Conservation (phyloP, 2,888 invertebrate genomes). For the Belgica antarctica region DNA sequence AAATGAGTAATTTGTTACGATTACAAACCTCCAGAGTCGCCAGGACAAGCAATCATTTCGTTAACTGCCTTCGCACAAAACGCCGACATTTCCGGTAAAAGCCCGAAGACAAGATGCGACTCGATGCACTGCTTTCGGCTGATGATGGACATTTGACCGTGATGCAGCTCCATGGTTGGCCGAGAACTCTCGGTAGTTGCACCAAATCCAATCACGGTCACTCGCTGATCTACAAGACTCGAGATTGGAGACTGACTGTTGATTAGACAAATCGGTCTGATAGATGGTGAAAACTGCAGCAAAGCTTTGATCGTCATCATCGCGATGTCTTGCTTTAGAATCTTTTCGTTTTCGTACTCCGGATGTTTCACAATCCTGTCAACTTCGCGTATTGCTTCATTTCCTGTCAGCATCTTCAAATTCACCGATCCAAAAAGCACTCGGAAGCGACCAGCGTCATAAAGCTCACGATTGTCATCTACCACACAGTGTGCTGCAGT, state of each 20-base stretch:
- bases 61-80: constrained; percentile 10
- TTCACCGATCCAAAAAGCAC: constrained; percentile 19
- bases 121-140: constrained; percentile 21
- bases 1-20: neutral
- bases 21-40: neutral
- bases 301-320: neutral
- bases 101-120: neutral
- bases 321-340: constrained; percentile 24
- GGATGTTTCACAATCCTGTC: constrained; percentile 14
- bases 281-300: neutral
- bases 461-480: neutral
- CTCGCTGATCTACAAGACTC: neutral
- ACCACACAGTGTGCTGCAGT: constrained; percentile 20
- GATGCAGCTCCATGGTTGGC: neutral
- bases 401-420: neutral
- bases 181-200: neutral
- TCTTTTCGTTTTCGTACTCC: constrained; percentile 18
- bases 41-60: constrained; percentile 5
- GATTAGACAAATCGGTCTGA: constrained; percentile 18
- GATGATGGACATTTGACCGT: constrained; percentile 16
- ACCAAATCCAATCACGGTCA: constrained; percentile 24
- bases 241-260: neutral
- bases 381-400: constrained; percentile 7
- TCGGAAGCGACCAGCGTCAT: neutral
- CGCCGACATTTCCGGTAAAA: constrained; percentile 18